Evolutionary conservation across 2,888 invertebrate genomes (phyloP).

Genomic region (Rutpela maculata): DNA sequence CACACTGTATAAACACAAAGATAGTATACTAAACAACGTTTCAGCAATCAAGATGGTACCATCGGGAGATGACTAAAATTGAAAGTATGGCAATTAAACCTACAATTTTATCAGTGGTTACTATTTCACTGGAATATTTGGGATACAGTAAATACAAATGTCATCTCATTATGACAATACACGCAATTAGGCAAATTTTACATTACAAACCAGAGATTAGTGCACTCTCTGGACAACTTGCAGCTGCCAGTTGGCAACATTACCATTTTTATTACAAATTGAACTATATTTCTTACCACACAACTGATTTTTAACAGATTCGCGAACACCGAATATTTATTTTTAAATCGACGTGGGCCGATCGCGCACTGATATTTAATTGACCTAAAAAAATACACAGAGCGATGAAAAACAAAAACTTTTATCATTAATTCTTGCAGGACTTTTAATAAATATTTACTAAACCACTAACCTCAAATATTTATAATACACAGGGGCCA

Average conservation of each 20-base stretch:
- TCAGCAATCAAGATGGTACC: no score
- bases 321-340: slow-evolving; percentile 14
- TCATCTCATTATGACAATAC: no score
- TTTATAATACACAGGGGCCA: slow-evolving; percentile 7
- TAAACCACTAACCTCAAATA: slow-evolving; percentile 25
- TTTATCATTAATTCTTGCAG: not conserved
- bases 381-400: slow-evolving; percentile 1
- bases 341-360: slow-evolving; percentile 28
- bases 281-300: not conserved
- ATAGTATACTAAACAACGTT: no score
- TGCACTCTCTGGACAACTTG: not conserved
- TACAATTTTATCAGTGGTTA: no score
- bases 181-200: not conserved
- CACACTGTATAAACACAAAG: no score
- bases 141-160: no score
- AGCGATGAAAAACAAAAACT: slow-evolving; percentile 15
- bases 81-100: no score
- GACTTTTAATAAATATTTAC: slow-evolving; percentile 6
- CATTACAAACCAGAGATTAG: not conserved
- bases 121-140: no score
- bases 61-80: no score
- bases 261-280: not conserved
- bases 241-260: not conserved
- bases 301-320: not conserved
- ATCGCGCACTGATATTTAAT: slow-evolving; percentile 19